These are phyloP conservation scores for Paradoxurus hermaphroditus DNA, from an alignment of 2,113 vertebrate genomes.

Conservation along the genomic window DNA sequence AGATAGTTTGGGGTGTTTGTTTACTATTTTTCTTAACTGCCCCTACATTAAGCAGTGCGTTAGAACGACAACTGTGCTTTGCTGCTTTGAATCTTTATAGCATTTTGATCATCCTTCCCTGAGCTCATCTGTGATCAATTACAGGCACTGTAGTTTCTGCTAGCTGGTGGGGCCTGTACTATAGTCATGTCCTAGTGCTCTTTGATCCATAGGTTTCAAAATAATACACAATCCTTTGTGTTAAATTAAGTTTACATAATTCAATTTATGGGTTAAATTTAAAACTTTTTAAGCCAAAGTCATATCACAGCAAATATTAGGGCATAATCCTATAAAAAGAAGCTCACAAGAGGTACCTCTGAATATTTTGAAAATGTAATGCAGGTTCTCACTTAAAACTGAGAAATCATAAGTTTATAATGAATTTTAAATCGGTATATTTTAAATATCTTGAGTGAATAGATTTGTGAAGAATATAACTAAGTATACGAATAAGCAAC, in stretches of 20 bases:
- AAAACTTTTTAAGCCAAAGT: background rate
- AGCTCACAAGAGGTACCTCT: background rate
- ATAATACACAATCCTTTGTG: conserved; percentile 39
- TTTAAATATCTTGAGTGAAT: conserved; percentile 10
- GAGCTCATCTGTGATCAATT: conserved; percentile 62
- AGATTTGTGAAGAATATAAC: background rate
- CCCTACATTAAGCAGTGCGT: background rate
- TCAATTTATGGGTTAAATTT: conserved; percentile 32
- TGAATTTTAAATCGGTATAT: background rate
- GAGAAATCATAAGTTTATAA: background rate
- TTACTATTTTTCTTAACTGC: background rate
- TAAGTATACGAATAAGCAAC: background rate
- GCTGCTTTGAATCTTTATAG: conserved; percentile 53
- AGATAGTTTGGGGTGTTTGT: background rate
- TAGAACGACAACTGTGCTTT: background rate
- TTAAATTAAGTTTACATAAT: conserved; percentile 61
- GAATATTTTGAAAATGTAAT: background rate
- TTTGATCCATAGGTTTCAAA: conserved; percentile 48
- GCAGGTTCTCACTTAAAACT: background rate
- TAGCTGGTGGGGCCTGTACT: conserved; percentile 6
- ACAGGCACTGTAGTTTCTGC: conserved; percentile 3
- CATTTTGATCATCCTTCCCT: conserved; percentile 26
- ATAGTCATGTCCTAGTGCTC: background rate
- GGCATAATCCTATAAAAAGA: background rate
- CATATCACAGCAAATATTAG: background rate